Base-by-base conservation (phyloP, 2,113 vertebrate species). In the Lonchura striata region DNA sequence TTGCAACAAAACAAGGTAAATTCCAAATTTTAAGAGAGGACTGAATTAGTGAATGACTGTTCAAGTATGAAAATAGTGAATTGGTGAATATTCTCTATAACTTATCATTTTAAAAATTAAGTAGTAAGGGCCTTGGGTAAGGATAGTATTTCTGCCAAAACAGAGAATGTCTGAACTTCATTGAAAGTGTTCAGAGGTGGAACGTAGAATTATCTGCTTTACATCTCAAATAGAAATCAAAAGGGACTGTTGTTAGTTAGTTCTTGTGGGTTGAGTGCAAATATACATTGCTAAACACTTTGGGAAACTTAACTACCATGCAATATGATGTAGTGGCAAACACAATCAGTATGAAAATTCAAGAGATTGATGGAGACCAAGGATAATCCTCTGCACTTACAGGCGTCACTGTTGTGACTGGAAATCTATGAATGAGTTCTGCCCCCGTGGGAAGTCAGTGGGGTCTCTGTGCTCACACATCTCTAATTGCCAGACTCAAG, bases 391-490 rank as follows among this genome's bases (percentile, higher is more conserved):
- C 28, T 13, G 15, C 30, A 70, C 31, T 65, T 9, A 3, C 42
- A 54, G 57, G 28, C 49, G 59, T 20, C 22, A 20, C 22, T 20
- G 11, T 60, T 16, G 47, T 11, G 39, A 30, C 33, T 33, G 24
- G 35, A 63, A 50, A 61, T 23, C 35, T 31, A 0, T 2, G n/a
- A 41, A 11, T 2, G 33, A n/a, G 4, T 49, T 64, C 53, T 49
- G 49, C 15, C 12, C 17, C 23, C 10, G 3, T 1, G 10, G 0
- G 3, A 39, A 22, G 31, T 30, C 39, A 20, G 15, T 37, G 31
- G 42, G 18, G 14, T 42, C 33, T 61, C 59, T 39, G 11, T 53
- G 28, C 42, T 81, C 21, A 4, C 2, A 4, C 11, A 12, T 24
- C 21, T 70, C 30, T 31, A 33, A 13, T 0, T 53, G 71, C 27